Percentiles rank a stretch among this genome's conserved stretches.
These are phyloP conservation scores for Pristionchus mayeri DNA, from an alignment of 2,888 invertebrate species.

Conservation along the genomic window DNA sequence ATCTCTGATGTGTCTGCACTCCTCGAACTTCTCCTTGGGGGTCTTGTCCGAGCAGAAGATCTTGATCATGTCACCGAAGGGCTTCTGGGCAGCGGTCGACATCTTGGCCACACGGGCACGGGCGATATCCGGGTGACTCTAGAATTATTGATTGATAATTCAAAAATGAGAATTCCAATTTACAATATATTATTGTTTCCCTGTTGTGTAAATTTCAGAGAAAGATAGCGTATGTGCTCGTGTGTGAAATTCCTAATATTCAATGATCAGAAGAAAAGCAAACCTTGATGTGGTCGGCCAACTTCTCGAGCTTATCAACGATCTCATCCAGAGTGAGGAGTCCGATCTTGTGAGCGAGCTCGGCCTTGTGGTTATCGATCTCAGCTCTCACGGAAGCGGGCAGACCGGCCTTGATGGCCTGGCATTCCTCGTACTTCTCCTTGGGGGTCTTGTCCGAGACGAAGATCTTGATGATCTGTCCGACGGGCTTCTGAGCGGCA, in stretches of 20 bases:
- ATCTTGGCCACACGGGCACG: not conserved
- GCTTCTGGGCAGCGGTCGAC: conserved; percentile 8
- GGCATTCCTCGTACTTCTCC: conserved; percentile 21
- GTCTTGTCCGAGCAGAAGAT: conserved; percentile 18
- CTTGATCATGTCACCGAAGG: conserved; percentile 23
- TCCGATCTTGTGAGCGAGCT: conserved; percentile 32
- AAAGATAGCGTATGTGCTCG: too few species aligned
- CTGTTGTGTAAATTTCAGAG: too few species aligned
- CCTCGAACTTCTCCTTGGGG: not conserved
- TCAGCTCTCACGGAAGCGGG: not conserved
- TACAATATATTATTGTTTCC: too few species aligned
- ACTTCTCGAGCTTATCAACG: conserved; percentile 25
- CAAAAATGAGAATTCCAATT: too few species aligned
- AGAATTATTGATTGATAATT: too few species aligned
- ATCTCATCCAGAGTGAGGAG: conserved; percentile 26
- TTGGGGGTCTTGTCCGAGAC: conserved; percentile 6
- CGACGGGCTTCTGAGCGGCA: not conserved
- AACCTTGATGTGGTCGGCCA: not conserved
- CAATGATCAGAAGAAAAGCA: not conserved
- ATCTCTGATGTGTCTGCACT: not conserved
- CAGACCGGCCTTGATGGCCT: not conserved
- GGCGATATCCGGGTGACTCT: not conserved
- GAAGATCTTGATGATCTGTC: conserved; percentile 33
- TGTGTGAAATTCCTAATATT: too few species aligned
- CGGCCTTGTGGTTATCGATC: conserved; percentile 34